phyloP scores from a whole-genome alignment of 2,888 invertebrate genomes.

The Sipha maydis region DNA sequence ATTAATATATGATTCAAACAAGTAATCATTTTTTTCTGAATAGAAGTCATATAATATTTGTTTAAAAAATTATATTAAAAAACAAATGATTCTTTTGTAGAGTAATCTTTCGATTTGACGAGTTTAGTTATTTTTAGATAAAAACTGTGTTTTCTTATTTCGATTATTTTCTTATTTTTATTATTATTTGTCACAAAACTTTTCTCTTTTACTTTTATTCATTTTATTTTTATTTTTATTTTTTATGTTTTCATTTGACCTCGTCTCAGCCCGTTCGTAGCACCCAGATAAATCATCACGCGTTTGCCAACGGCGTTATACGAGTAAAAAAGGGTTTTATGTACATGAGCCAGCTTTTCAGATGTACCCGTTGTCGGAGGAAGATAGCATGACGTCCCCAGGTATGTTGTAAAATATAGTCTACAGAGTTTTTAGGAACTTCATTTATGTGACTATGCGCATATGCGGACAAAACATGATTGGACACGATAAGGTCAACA shows the following conservation, averaged over 20 bases:
- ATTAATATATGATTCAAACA: too few species aligned
- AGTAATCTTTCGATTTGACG: not conserved
- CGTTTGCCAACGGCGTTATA: conserved; percentile 60
- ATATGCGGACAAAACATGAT: conserved; percentile 38
- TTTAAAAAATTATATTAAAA: not conserved
- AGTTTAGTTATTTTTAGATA: conserved; percentile 5
- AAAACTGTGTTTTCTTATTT: not conserved
- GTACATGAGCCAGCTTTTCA: conserved; percentile 61
- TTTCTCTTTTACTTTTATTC: conserved; percentile 15
- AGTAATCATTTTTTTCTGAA: not conserved
- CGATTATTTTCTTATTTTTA: conserved; percentile 30
- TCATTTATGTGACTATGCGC: not conserved
- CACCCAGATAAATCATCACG: conserved; percentile 53
- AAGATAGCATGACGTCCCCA: conserved; percentile 62
- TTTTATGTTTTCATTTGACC: conserved; percentile 59
- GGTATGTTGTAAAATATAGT: conserved; percentile 50
- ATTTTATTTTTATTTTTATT: conserved; percentile 29
- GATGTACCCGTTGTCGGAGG: conserved; percentile 62
- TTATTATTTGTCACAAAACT: conserved; percentile 22
- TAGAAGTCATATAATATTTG: not conserved
- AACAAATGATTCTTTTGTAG: not conserved
- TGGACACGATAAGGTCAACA: conserved; percentile 58
- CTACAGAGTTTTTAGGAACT: conserved; percentile 39
- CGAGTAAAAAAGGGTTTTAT: conserved; percentile 56
- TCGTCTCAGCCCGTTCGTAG: conserved; percentile 58